Percentiles rank a stretch among this genome's conserved stretches.
phyloP scores from a whole-genome alignment of 2,888 invertebrate species.

The Acrobeloides nanus region DNA sequence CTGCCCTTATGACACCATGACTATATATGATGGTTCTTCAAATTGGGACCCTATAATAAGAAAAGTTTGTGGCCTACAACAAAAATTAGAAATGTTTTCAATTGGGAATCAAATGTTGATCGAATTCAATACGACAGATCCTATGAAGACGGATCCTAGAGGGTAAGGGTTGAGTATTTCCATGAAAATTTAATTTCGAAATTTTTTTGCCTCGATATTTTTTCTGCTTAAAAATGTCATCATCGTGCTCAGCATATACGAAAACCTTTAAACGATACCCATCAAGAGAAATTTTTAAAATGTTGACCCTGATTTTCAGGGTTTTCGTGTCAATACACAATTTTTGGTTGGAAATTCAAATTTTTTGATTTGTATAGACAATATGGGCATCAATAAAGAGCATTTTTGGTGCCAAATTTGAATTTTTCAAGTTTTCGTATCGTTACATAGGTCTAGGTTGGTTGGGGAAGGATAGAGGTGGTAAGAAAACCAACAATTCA shows the following conservation, averaged over 20 bases:
- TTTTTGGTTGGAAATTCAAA: too few species aligned
- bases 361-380: too few species aligned
- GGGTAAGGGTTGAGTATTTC: slow-evolving; percentile 68
- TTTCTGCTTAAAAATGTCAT: slow-evolving; percentile 1
- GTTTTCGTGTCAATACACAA: too few species aligned
- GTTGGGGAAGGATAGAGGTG: too few species aligned
- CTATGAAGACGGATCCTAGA: slow-evolving; percentile 75
- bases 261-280: too few species aligned
- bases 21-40: slow-evolving; percentile 87
- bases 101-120: slow-evolving; percentile 40
- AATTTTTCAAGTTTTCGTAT: not conserved
- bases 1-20: slow-evolving; percentile 96
- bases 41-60: slow-evolving; percentile 66
- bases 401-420: not conserved
- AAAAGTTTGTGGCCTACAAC: slow-evolving; percentile 53
- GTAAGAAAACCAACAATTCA: not conserved
- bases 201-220: not conserved
- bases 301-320: too few species aligned
- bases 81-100: slow-evolving; percentile 46
- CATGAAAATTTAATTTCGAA: not conserved
- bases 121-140: slow-evolving; percentile 53
- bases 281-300: too few species aligned
- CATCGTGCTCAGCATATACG: too few species aligned
- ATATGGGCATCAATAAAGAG: too few species aligned
- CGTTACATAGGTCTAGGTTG: too few species aligned